phyloP scores from a whole-genome alignment of 2,888 invertebrate genomes.

The Amorpha juglandis region DNA sequence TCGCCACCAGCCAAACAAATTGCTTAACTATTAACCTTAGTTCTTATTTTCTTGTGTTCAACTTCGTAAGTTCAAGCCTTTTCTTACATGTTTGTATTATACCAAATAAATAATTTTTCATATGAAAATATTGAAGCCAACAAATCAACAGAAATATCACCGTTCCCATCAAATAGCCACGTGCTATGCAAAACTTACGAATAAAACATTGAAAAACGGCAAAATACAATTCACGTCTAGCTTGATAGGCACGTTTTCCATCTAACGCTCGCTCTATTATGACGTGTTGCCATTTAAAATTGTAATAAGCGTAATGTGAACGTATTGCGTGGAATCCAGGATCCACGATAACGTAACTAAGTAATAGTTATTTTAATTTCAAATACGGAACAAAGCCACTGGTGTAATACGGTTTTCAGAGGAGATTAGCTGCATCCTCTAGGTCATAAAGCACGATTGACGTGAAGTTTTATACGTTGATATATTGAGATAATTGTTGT shows the following conservation, averaged over 20 bases:
- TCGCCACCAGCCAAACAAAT: too few species aligned
- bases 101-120: too few species aligned
- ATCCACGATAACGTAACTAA: slow-evolving; percentile 13
- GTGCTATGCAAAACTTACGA: neutral
- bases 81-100: too few species aligned
- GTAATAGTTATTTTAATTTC: neutral
- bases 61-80: too few species aligned
- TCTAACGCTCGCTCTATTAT: slow-evolving; percentile 10
- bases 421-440: slow-evolving; percentile 3
- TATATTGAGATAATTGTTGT: too few species aligned
- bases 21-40: too few species aligned
- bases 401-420: neutral
- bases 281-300: slow-evolving; percentile 23
- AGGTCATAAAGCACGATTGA: neutral
- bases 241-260: neutral
- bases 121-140: too few species aligned
- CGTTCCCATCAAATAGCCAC: neutral
- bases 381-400: neutral
- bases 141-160: neutral
- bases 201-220: slow-evolving; percentile 2
- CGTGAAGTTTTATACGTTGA: too few species aligned
- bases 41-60: too few species aligned
- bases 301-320: slow-evolving; percentile 19
- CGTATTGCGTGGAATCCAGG: slow-evolving; percentile 19
- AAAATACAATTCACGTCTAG: neutral